Evolutionary conservation across 2,888 invertebrate species (phyloP).

Genomic region (Listrodromus nycthemerus): DNA sequence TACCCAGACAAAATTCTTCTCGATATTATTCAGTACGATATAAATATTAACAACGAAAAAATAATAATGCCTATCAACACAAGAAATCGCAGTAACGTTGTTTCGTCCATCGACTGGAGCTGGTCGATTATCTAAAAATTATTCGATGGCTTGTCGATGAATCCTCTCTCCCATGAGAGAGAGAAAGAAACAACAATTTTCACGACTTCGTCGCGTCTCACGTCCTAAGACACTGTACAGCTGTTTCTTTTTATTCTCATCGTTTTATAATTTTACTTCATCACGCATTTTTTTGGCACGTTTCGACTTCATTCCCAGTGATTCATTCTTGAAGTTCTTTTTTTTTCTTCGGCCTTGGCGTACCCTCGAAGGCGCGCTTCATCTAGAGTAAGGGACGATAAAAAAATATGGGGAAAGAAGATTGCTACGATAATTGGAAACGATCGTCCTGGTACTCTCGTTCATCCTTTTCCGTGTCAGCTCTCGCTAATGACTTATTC

Average conservation of each 20-base stretch:
- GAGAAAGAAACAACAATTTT: constrained; percentile 41
- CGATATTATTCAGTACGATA: constrained; percentile 37
- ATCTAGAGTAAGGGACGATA: constrained; percentile 64
- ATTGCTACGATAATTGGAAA: constrained; percentile 51
- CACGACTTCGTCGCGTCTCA: constrained; percentile 34
- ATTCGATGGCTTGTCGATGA: constrained; percentile 41
- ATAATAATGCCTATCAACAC: constrained; percentile 55
- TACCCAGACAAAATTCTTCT: constrained; percentile 28
- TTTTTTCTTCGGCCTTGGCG: constrained; percentile 19
- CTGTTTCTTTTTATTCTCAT: constrained; percentile 29
- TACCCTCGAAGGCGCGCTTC: constrained; percentile 33
- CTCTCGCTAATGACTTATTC: background rate
- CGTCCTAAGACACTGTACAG: constrained; percentile 58
- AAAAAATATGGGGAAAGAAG: constrained; percentile 70
- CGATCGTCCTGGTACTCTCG: constrained; percentile 1
- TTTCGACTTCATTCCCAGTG: constrained; percentile 52
- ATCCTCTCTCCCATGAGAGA: constrained; percentile 1
- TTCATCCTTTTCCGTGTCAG: constrained; percentile 15
- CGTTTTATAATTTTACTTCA: background rate
- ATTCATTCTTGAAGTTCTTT: constrained; percentile 26
- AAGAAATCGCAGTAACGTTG: constrained; percentile 52
- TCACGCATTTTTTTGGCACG: constrained; percentile 66
- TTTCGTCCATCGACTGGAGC: constrained; percentile 21
- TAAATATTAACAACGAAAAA: constrained; percentile 48
- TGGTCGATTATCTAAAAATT: constrained; percentile 37